phyloP scores from a whole-genome alignment of 2,797 vertebrate genomes.

The Betta splendens region DNA sequence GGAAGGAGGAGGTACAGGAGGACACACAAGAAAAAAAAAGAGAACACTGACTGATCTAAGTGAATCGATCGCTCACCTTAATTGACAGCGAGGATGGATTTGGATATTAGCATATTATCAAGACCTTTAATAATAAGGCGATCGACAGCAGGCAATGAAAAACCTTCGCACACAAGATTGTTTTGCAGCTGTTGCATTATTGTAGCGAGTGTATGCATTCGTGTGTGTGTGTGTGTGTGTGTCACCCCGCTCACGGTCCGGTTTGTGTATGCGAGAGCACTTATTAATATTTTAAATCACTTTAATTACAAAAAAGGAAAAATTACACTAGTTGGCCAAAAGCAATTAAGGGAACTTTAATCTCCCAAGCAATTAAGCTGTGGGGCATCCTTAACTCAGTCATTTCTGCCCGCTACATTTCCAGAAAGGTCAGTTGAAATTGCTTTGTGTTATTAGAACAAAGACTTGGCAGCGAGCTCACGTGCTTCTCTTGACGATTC shows the following conservation, averaged over 20 bases:
- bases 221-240: constrained; percentile 14
- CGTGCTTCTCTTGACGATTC: constrained; percentile 65
- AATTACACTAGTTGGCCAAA: constrained; percentile 95
- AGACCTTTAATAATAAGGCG: constrained; percentile 71
- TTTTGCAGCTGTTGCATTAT: constrained; percentile 44
- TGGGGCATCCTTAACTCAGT: constrained; percentile 92
- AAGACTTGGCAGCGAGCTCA: constrained; percentile 76
- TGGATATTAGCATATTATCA: constrained; percentile 74
- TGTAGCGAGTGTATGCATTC: constrained; percentile 23
- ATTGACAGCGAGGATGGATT: constrained; percentile 37
- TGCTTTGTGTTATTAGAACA: constrained; percentile 89
- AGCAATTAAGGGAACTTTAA: constrained; percentile 96
- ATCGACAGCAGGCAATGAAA: constrained; percentile 53
- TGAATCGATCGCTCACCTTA: constrained; percentile 53
- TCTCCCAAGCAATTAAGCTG: constrained; percentile 96
- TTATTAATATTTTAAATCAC: constrained; percentile 98
- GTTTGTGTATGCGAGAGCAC: constrained; percentile 60
- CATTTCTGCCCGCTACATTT: constrained; percentile 86
- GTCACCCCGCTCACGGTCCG: constrained; percentile 11
- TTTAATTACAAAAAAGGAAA: constrained; percentile 94
- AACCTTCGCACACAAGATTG: constrained; percentile 29
- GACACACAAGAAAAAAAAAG: not conserved
- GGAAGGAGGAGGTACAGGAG: constrained; percentile 30
- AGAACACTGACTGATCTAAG: constrained; percentile 54
- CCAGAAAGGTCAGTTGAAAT: constrained; percentile 88